Evolutionary conservation across 2,113 vertebrate species (phyloP).

Genomic region (Bubo scandiacus): DNA sequence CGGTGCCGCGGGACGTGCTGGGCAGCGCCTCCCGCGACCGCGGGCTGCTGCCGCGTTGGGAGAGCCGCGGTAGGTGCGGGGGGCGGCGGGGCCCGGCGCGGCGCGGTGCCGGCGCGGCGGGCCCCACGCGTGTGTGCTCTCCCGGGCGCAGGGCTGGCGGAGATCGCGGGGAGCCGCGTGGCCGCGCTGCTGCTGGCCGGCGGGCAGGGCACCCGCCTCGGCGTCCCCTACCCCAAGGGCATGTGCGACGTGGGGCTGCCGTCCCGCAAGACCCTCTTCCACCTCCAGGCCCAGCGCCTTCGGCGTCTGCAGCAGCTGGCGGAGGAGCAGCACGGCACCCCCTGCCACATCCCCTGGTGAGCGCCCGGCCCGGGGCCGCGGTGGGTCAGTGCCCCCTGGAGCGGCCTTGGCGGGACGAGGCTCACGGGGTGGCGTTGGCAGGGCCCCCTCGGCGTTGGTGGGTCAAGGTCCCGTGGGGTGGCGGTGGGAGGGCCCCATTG

Average conservation of each 20-base stretch:
- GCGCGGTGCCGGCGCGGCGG: background rate
- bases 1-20: conserved; percentile 85
- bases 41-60: conserved; percentile 82
- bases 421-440: accelerated
- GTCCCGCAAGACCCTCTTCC: conserved; percentile 96
- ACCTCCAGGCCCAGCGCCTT: conserved; percentile 95
- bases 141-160: conserved; percentile 23
- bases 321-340: conserved; percentile 74
- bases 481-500: accelerated
- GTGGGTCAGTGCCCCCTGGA: accelerated
- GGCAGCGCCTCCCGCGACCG: conserved; percentile 87
- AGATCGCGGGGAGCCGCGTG: conserved; percentile 68
- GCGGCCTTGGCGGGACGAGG: background rate
- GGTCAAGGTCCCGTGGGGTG: accelerated
- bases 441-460: accelerated
- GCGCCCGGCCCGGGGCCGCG: background rate
- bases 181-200: conserved; percentile 90
- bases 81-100: background rate
- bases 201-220: conserved; percentile 93
- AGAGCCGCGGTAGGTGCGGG: conserved; percentile 79
- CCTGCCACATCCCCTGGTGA: conserved; percentile 91
- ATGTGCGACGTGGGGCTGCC: conserved; percentile 96
- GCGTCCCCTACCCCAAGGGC: conserved; percentile 93
- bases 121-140: background rate
- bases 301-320: conserved; percentile 87